Evolutionary conservation across 35 echinoderm and acorn worm genomes (phyloP).

Genomic region (Lytechinus pictus): DNA sequence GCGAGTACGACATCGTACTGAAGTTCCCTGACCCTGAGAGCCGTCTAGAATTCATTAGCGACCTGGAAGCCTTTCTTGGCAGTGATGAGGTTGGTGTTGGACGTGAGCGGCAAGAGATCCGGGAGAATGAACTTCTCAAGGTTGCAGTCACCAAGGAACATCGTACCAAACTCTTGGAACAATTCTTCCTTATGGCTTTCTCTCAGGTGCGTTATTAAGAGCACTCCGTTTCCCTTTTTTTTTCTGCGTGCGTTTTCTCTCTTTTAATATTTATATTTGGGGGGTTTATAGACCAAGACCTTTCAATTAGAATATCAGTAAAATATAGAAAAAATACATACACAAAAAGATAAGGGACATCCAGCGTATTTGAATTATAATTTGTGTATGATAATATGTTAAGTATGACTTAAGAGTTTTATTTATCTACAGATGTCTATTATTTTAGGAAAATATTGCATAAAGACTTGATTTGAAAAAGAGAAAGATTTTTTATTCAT

Average conservation of each 20-base stretch:
- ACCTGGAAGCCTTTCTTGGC: slow-evolving; percentile 81
- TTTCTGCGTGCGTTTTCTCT: not conserved
- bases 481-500: no score
- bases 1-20: slow-evolving; percentile 92
- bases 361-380: no score
- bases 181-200: slow-evolving; percentile 96
- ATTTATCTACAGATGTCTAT: no score
- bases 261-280: not conserved
- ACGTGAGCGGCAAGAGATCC: slow-evolving; percentile 77
- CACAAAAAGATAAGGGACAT: no score
- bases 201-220: slow-evolving; percentile 60
- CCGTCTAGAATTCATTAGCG: slow-evolving; percentile 80
- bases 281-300: not conserved
- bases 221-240: not conserved
- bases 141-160: slow-evolving; percentile 93
- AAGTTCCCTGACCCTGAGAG: slow-evolving; percentile 73
- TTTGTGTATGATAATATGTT: no score
- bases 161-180: slow-evolving; percentile 75
- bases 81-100: slow-evolving; percentile 83
- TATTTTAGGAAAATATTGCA: no score
- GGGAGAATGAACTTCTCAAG: slow-evolving; percentile 69
- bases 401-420: no score
- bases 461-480: no score
- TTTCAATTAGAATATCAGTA: no score
- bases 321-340: no score